Base-by-base conservation (phyloP, 1,140 invertebrate species). In the Sminthurides bifidus region DNA sequence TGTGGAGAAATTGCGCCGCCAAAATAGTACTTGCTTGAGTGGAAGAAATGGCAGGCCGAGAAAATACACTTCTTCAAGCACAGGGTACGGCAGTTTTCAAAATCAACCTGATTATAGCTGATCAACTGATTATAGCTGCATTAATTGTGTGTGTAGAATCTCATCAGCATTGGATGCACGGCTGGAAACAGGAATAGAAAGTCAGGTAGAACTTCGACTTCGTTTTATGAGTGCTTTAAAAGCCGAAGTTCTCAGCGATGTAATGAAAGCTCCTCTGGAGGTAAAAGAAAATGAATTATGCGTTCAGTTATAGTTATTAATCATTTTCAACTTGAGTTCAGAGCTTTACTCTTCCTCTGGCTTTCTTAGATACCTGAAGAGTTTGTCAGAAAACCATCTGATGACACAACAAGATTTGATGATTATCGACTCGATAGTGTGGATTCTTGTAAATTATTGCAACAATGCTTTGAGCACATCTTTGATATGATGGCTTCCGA, bases 121-220 rank as follows among this genome's bases (percentile, higher is more conserved):
- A n/a, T n/a, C n/a, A n/a, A n/a, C n/a, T n/a, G n/a, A n/a, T n/a
- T n/a, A n/a, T n/a, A n/a, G n/a, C n/a, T n/a, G n/a, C n/a, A n/a
- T n/a, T n/a, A n/a, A n/a, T n/a, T n/a, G n/a, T n/a, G 60, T 58
- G 19, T 55, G 49, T 24, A 66, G 62, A 14, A 61, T 67, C 44
- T 67, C 64, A 24, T 64, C 66, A 15, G 66, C 67, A 21, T 50
- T 68, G 14, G 68, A 69, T 58, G 63, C 67, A n/a, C 57, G 66
- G 27, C 56, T 69, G n/a, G 66, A 67, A 27, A 67, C 52, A 37
- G 64, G 66, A 17, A 60, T 68, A 3, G 63, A 65, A 29, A 59
- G 66, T 24, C 58, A 63, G 17, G 57, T 66, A 4, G 68, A 69
- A 50, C 43, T 67, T 12, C 45, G 67, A 45, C 53, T 69, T 17